phyloP scores from a whole-genome alignment of 2,113 vertebrate genomes.

The Neomonachus schauinslandi region DNA sequence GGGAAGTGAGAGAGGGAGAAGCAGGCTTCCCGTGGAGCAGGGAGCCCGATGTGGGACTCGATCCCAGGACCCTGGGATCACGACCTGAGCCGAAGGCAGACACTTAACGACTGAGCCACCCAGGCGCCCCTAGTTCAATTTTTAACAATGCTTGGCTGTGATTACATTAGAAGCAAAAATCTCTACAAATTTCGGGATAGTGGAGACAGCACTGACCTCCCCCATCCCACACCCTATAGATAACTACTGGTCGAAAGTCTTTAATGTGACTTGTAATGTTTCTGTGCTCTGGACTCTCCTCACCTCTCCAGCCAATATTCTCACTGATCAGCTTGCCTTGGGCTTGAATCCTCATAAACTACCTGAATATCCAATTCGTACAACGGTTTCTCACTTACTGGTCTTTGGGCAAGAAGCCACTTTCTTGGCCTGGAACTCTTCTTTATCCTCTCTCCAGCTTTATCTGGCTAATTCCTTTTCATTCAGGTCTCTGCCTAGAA shows the following conservation, averaged over 20 bases:
- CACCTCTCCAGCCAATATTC: background rate
- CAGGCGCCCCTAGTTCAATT: background rate
- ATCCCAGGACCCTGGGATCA: too few species aligned
- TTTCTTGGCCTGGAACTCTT: background rate
- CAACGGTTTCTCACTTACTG: background rate
- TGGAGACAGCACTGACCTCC: background rate
- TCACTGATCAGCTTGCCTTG: background rate
- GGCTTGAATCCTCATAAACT: background rate
- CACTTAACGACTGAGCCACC: too few species aligned
- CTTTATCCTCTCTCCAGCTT: background rate
- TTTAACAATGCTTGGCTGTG: background rate
- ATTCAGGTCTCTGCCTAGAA: background rate
- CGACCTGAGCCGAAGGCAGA: too few species aligned
- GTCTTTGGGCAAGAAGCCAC: background rate
- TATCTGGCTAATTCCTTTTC: background rate
- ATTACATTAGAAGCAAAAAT: background rate
- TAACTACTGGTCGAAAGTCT: background rate
- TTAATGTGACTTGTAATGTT: background rate
- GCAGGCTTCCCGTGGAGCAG: too few species aligned
- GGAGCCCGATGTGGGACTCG: too few species aligned
- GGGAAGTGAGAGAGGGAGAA: too few species aligned
- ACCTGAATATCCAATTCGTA: background rate
- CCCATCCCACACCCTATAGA: background rate
- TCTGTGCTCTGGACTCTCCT: background rate
- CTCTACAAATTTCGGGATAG: background rate